A percentile compares a stretch with the other conserved stretches of the same genome.
These are phyloP conservation scores for Latrodectus geometricus DNA, from an alignment of 1,140 invertebrate species.

Conservation along the genomic window DNA sequence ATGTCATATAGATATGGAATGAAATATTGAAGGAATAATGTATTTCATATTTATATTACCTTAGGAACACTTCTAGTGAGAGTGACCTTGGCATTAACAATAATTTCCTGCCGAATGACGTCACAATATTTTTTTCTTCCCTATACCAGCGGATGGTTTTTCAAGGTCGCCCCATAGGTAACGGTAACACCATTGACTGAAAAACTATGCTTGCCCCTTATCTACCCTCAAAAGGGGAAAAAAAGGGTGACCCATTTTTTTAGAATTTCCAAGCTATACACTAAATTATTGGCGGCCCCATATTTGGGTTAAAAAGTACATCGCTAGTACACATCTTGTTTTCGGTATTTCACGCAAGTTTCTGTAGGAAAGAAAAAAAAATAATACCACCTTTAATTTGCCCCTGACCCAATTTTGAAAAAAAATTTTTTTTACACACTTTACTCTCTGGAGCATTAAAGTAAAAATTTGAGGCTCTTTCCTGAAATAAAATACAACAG, in stretches of 20 bases:
- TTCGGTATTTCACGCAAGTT: not conserved
- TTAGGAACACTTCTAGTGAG: too few species aligned
- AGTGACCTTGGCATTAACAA: conserved; percentile 6
- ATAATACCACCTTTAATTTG: not conserved
- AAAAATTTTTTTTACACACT: not conserved
- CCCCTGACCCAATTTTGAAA: not conserved
- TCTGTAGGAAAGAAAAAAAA: not conserved
- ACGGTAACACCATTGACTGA: not conserved
- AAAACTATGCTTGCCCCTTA: not conserved
- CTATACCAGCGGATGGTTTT: not conserved
- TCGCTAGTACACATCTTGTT: not conserved
- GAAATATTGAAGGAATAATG: too few species aligned
- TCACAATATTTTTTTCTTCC: not conserved
- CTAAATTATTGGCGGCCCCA: not conserved
- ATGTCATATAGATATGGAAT: too few species aligned
- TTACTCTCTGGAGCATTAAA: not conserved
- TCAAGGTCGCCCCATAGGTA: not conserved
- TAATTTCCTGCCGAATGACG: not conserved
- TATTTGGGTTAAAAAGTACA: not conserved
- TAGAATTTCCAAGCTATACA: not conserved
- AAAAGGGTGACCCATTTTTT: not conserved
- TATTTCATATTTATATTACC: too few species aligned
- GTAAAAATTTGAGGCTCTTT: not conserved
- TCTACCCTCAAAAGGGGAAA: not conserved
- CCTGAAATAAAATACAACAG: not conserved